Evolutionary conservation across 2,888 invertebrate species (phyloP).

Genomic region (Phengaris arion): DNA sequence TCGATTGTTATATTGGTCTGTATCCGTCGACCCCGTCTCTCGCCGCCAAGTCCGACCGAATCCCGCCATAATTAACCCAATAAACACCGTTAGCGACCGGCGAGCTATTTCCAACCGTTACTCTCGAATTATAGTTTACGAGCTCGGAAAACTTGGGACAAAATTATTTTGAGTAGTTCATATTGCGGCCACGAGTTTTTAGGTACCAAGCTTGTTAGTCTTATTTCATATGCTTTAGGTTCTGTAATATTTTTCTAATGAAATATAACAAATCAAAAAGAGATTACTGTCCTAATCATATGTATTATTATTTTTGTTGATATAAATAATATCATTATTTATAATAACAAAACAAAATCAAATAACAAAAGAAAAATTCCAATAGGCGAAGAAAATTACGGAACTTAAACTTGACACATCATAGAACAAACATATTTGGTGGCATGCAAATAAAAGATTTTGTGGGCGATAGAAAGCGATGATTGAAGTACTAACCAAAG

Average conservation of each 20-base stretch:
- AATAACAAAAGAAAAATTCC: too few relatives aligned
- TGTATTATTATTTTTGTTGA: too few relatives aligned
- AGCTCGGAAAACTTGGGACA: constrained; percentile 29
- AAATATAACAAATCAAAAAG: not conserved
- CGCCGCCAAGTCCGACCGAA: constrained; percentile 21
- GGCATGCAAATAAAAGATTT: constrained; percentile 17
- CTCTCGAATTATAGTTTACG: constrained; percentile 36
- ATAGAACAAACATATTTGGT: too few relatives aligned
- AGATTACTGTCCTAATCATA: not conserved
- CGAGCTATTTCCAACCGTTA: constrained; percentile 40
- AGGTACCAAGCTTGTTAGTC: not conserved
- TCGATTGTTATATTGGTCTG: not conserved
- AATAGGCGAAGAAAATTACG: too few relatives aligned
- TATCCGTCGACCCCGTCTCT: constrained; percentile 11
- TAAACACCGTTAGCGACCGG: constrained; percentile 38
- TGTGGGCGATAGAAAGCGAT: constrained; percentile 4
- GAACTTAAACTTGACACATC: too few relatives aligned
- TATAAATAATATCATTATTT: not conserved
- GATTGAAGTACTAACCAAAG: not conserved
- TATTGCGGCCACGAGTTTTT: not conserved
- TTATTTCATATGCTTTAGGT: not conserved
- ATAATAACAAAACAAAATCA: too few relatives aligned
- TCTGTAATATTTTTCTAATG: not conserved
- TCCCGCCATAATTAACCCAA: constrained; percentile 34
- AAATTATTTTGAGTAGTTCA: constrained; percentile 12